Conservation (phyloP, 2,797 vertebrate genomes). For the Tragelaphus oryx region DNA sequence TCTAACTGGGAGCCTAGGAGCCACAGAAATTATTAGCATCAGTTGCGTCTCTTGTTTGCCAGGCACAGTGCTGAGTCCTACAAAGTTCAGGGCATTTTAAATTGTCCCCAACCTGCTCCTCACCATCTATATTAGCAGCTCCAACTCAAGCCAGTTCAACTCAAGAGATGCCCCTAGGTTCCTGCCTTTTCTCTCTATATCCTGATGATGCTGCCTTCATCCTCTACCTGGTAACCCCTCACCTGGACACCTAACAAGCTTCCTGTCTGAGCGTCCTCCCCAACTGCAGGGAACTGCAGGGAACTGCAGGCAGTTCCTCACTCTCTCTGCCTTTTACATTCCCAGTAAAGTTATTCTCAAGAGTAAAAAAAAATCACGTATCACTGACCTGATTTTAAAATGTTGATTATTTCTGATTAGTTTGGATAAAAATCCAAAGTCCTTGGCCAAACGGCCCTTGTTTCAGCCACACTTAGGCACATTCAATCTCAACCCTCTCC, state of each 20-base stretch:
- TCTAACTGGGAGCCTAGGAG: not conserved
- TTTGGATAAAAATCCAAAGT: not conserved
- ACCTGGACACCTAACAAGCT: not conserved
- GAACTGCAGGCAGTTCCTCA: rapidly evolving
- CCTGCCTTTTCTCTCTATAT: not conserved
- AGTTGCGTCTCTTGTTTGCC: not conserved
- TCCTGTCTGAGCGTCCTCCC: not conserved
- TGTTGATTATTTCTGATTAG: not conserved
- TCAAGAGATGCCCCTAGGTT: not conserved
- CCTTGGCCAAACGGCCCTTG: not conserved
- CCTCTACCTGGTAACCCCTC: not conserved
- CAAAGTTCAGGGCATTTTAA: not conserved
- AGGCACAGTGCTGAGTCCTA: not conserved
- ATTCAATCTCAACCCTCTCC: not conserved
- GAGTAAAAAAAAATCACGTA: not conserved
- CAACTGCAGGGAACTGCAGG: rapidly evolving
- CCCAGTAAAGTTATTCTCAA: not conserved
- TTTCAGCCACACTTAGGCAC: not conserved
- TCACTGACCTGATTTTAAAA: not conserved
- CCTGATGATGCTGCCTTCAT: not conserved
- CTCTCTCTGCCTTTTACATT: not conserved
- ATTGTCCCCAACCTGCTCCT: not conserved
- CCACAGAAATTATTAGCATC: not conserved
- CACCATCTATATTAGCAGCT: not conserved
- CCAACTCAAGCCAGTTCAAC: not conserved